Conservation (phyloP, 2,797 vertebrate genomes). For the Poecilia wingei region DNA sequence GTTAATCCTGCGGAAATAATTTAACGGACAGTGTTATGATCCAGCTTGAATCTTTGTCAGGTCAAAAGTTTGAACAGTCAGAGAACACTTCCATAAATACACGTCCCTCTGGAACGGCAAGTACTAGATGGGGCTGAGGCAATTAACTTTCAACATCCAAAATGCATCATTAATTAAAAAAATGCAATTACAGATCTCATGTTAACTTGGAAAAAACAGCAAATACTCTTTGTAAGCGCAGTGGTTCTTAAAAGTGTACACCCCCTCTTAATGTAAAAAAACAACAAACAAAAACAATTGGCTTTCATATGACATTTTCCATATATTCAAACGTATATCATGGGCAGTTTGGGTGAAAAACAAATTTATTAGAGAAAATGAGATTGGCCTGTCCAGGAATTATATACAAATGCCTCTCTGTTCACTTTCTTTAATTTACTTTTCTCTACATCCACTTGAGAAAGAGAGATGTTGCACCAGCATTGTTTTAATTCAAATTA, state of each 20-base stretch:
- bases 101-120: background rate
- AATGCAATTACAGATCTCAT: slow-evolving; percentile 3
- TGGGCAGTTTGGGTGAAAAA: background rate
- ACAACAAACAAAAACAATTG: too few relatives aligned
- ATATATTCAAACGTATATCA: background rate
- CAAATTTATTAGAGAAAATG: background rate
- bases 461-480: background rate
- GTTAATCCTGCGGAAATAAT: slow-evolving; percentile 3
- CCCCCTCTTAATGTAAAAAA: background rate
- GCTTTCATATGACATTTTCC: background rate
- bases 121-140: background rate
- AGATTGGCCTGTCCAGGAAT: slow-evolving; percentile 6
- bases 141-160: slow-evolving; percentile 11
- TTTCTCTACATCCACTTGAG: background rate
- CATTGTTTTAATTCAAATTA: background rate
- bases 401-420: background rate
- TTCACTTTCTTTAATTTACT: background rate
- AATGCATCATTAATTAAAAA: slow-evolving; percentile 1
- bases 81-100: background rate
- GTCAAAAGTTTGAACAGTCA: slow-evolving; percentile 1
- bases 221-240: background rate
- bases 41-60: background rate
- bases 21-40: background rate
- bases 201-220: slow-evolving; percentile 1
- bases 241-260: background rate